Evolutionary conservation across 1,140 invertebrate species (phyloP), one percentile per base, ranked within the genome.

Genomic region (Bombus superbus): DNA sequence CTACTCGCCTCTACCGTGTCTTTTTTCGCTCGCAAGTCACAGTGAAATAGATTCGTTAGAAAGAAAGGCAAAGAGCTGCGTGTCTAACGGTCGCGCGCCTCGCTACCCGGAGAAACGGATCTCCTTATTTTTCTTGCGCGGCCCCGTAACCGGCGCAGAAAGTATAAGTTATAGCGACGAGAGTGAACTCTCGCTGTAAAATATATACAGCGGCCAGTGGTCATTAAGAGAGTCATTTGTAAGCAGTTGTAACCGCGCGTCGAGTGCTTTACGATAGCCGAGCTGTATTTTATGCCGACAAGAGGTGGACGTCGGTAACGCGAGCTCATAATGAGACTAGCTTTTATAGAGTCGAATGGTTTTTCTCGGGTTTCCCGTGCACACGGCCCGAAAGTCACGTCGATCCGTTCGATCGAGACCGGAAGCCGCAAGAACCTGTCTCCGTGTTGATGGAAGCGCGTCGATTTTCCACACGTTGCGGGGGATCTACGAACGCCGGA

Each of bases 191-290:
- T 78, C 78, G 62, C 8, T 86, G 88, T 85, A 87, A 89, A 89
- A 90, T 90, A 85, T 90, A 90, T 90, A 90, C 89, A 90, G 86
- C 88, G 83, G 86, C 22, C 83, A 81, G 38, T 44, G 81, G 72
- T 75, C 86, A 90, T 90, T 90, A 90, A 89, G 85, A 90, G 89
- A 90, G 88, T 90, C 88, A 90, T 90, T 90, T 90, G 89, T 90
- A 90, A 90, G 86, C 83, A 72, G 86, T 80, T 88, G 86, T 88
- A 89, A 89, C 88, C 76, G 77, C 82, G 81, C 81, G 82, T 53
- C 82, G 86, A 87, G 87, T 87, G 83, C 83, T 87, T 87, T 87
- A 87, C 75, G 86, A 84, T 84, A 84, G n/a, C 57, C 69, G 40
- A 28, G 59, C 44, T 18, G 86, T 84, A 87, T 74, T 84, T 87